Base-by-base conservation (phyloP, 2,113 vertebrate genomes). In the Petrocephalus microphthalmus region DNA sequence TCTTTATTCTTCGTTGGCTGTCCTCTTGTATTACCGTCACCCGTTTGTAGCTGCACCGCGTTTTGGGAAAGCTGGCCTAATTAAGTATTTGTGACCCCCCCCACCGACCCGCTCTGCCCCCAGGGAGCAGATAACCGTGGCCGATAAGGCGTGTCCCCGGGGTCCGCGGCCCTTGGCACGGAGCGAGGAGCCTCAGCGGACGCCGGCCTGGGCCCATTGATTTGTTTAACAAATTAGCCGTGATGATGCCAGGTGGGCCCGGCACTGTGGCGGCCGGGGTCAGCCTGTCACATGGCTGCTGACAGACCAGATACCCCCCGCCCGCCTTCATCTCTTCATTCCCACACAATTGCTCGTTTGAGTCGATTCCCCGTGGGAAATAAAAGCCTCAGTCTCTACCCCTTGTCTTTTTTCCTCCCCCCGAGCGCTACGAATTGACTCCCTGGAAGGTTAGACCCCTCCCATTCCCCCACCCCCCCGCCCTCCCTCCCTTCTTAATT, bases 141-240 rank as follows among this genome's bases (percentile, higher is more conserved):
- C 17, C 42, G 81, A 22, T 84, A 51, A 84, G 81, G 81, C 47
- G 45, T 84, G 81, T 84, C 81, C 45, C 20, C 7, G 37, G 81
- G 81, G 81, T 20, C 3, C 22, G 45, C 11, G 81, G 81, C 20
- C 81, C 22, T 49, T 84, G 81, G 42, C 81, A 84, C 45, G 6
- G 47, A 37, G 20, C 45, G 81, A 49, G 49, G 10, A 49, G 45
- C 47, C 45, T 51, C 89, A 20, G 86, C 47, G 57, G 91, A 89
- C 92, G 92, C 92, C 88, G 90, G 90, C 90, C 88, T 74, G 91
- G 90, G 90, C 89, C 91, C 78, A 94, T 95, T 96, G 95, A 95
- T 96, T 95, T 95, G 94, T 95, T 96, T 95, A 95, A 94, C 94
- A 95, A 95, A 96, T 95, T 95, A 96, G 93, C 94, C 90, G 47